Percentiles rank a stretch among this genome's conserved stretches.
phyloP scores from a whole-genome alignment of 1,140 invertebrate genomes.

The Drosophila santomea region DNA sequence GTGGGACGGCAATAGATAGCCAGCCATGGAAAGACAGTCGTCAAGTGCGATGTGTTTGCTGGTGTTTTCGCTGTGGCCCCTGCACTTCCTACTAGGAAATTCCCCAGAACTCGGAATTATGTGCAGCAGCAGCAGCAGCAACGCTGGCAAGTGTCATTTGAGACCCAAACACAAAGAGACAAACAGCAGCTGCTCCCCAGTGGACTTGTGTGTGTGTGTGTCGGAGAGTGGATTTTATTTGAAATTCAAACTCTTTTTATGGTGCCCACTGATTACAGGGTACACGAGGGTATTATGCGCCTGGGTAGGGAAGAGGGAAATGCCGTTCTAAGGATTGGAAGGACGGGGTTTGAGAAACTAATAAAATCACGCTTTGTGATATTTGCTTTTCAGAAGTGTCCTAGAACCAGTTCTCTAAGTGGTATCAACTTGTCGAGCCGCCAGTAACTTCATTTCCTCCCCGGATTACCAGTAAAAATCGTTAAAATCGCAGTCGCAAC shows the following conservation, averaged over 20 bases:
- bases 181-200: constrained; percentile 43
- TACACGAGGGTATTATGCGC: constrained; percentile 16
- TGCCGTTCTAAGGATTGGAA: no score
- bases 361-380: not conserved
- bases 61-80: constrained; percentile 34
- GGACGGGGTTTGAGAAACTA: no score
- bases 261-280: constrained; percentile 29
- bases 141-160: constrained; percentile 77
- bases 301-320: not conserved
- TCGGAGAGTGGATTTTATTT: constrained; percentile 40
- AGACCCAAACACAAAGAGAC: constrained; percentile 54
- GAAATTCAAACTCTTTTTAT: constrained; percentile 55
- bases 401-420: not conserved
- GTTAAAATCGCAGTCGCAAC: constrained; percentile 16
- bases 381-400: not conserved
- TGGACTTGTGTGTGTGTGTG: constrained; percentile 15
- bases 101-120: constrained; percentile 70
- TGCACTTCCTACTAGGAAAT: constrained; percentile 81
- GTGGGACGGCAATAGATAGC: constrained; percentile 13
- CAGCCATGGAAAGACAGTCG: constrained; percentile 45
- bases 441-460: no score
- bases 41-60: constrained; percentile 58
- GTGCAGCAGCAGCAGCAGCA: constrained; percentile 45
- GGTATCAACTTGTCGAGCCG: constrained; percentile 17
- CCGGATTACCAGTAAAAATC: constrained; percentile 21